Evolutionary conservation across 2,797 vertebrate species (phyloP), one percentile per base, ranked within the genome.

Genomic region (Kryptolebias ocellatus): DNA sequence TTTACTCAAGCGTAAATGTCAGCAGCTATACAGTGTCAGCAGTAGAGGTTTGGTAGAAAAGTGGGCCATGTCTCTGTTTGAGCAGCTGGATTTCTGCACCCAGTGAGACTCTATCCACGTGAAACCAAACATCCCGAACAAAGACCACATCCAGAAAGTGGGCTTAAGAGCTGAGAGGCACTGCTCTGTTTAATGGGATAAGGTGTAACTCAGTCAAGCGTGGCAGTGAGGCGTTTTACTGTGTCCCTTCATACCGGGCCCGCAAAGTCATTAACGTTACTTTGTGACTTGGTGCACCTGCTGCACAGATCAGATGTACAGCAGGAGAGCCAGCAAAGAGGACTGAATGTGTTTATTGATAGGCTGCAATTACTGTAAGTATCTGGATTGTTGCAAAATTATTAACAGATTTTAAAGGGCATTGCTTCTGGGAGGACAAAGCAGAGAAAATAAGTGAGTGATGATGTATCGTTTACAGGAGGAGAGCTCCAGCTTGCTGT

Each of bases 131-230:
- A 70, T 64, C 57, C 53, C 29, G 34, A 74, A 74, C 67, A 81
- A 77, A 77, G 59, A 76, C 28, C 67, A 68, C 10, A 44, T 65
- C 70, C 58, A 80, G 64, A 78, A 53, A 55, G 20, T 24, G n/a
- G 46, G 68, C 47, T 70, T 24, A 9, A 59, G 56, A 62, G 58
- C 42, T 54, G 60, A 81, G 74, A 85, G 55, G 55, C 64, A 53
- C 64, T 74, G 61, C 64, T 83, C 71, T 84, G 76, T 84, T 85
- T 60, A 12, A 74, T 17, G 18, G 84, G 73, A 82, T 80, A 73
- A 81, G 53, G 70, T 86, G 88, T 74, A 89, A 91, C 80, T 64
- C 53, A 84, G 76, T 88, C 81, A 78, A 55, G 74, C 64, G 34
- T 79, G 37, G 67, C 75, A 76, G 61, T 53, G 34, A 78, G 61